Percentiles rank a stretch among this genome's conserved stretches.
Conservation (phyloP, 2,113 vertebrate genomes). For the Murina feae region DNA sequence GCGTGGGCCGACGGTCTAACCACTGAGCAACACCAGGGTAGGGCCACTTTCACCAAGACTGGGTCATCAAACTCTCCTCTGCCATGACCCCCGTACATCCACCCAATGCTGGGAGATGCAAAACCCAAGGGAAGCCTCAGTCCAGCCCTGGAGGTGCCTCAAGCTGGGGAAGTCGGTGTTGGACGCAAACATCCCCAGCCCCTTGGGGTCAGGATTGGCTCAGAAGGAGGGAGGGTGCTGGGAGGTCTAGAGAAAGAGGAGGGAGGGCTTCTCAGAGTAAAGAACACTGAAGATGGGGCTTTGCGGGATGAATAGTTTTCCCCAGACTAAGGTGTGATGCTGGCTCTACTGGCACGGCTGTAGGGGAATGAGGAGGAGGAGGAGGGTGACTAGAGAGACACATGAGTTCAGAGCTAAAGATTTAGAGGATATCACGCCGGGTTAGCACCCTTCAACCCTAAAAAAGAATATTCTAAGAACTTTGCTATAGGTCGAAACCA, state of each 20-base stretch:
- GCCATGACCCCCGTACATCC: background rate
- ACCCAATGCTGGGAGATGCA: background rate
- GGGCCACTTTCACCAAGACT: background rate
- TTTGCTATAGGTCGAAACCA: background rate
- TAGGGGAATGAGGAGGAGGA: background rate
- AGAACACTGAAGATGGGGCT: background rate
- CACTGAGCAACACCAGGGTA: background rate
- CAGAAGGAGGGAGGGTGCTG: background rate
- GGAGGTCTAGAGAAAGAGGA: background rate
- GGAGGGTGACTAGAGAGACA: background rate
- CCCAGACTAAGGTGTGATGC: background rate
- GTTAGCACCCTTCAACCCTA: background rate
- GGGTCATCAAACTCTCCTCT: background rate
- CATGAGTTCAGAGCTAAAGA: background rate
- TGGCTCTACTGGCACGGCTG: background rate
- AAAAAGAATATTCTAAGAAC: slow-evolving; percentile 8
- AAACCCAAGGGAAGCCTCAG: background rate
- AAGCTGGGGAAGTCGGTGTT: background rate
- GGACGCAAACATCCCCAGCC: background rate
- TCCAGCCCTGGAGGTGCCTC: background rate
- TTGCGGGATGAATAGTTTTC: slow-evolving; percentile 17
- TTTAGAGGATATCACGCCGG: background rate
- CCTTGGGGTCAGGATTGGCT: background rate
- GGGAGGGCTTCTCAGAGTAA: background rate
- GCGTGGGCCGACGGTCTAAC: no score